These are phyloP conservation scores for Fistularia commersonii DNA, from an alignment of 2,797 vertebrate genomes.

Conservation along the genomic window DNA sequence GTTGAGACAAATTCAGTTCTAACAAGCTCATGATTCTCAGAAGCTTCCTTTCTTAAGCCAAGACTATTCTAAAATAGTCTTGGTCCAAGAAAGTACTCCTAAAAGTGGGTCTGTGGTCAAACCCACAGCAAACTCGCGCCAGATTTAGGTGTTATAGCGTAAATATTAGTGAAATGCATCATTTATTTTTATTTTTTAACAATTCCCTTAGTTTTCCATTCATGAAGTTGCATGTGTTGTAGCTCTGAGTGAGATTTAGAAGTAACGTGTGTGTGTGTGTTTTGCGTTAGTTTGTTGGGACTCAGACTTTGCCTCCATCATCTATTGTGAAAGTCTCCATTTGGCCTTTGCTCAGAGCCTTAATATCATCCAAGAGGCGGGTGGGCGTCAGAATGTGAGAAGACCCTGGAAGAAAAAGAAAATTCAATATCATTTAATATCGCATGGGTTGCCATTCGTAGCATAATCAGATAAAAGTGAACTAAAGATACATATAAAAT, in stretches of 20 bases:
- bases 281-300: not conserved
- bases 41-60: too few species aligned
- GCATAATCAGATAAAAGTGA: not conserved
- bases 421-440: not conserved
- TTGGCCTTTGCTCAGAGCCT: conserved; percentile 84
- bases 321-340: conserved; percentile 80
- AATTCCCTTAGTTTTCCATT: conserved; percentile 53
- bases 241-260: not conserved
- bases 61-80: too few species aligned
- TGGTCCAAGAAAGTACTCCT: too few species aligned
- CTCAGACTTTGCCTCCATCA: conserved; percentile 67
- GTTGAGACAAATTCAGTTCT: too few species aligned
- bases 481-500: not conserved
- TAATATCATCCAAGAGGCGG: conserved; percentile 87
- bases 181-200: not conserved
- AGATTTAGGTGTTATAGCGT: too few species aligned
- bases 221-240: conserved; percentile 28
- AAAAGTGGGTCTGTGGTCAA: too few species aligned
- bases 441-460: not conserved
- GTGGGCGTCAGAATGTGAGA: conserved; percentile 90
- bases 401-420: conserved; percentile 78
- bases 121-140: too few species aligned
- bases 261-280: not conserved
- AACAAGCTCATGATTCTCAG: too few species aligned
- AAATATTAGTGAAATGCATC: too few species aligned